Base-by-base conservation (phyloP, 2,113 vertebrate species). In the Fukomys damarensis region DNA sequence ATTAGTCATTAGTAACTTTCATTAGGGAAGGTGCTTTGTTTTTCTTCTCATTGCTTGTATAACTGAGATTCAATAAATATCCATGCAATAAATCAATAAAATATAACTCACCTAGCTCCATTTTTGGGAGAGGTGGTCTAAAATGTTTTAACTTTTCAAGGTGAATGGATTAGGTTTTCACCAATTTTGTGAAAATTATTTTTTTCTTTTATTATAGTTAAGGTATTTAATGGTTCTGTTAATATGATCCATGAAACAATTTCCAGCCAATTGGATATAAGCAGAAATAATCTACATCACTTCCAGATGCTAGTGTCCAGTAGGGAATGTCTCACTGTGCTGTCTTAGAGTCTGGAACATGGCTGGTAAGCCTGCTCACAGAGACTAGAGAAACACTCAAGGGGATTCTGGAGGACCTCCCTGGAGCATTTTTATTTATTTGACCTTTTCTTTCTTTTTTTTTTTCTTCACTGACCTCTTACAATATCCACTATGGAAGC, bases 41-140 rank as follows among this genome's bases (percentile, higher is more conserved):
- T 94, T 77, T 28, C 49, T 92, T 82, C n/a, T 58, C 58, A 70
- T 93, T 91, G 46, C 14, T 74, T 92, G 80, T 11, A 85, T 91
- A 43, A 14, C 79, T 89, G 54, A 63, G 7, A 66, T 54, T 93
- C 58, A 66, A 74, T 77, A 96, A 93, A 79, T 86, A 88, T 41
- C 66, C 84, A 52, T 76, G 81, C 38, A 89, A 72, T 68, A 74
- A 90, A 84, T 86, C 80, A 87, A 59, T 76, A 0, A 12, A 70
- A 52, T 65, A 49, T 89, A 92, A 79, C 2, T 41, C 43, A 86
- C 81, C 84, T 32, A 77, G 6, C 87, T 93, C 22, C 74, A 76
- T 94, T 88, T 68, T 52, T 74, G 19, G 3, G n/a, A 84, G 5
- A n/a, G 1, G n/a, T 84, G 10, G 0, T 83, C 61, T 89, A 89